A percentile compares a stretch with the other conserved stretches of the same genome.
phyloP scores from a whole-genome alignment of 2,888 invertebrate genomes.

The Malachius bipustulatus region DNA sequence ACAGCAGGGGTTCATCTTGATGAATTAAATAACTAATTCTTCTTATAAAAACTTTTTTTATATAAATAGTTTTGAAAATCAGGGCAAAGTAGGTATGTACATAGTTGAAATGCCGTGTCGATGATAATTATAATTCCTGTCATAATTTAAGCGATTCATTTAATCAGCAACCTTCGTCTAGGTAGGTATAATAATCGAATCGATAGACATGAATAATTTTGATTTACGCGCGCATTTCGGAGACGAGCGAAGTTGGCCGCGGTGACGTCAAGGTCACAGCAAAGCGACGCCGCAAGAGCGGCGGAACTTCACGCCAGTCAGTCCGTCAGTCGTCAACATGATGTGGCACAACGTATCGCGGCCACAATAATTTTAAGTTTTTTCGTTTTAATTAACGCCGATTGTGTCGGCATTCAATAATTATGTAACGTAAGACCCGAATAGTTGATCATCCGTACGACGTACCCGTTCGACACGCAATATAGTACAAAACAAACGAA shows the following conservation, averaged over 20 bases:
- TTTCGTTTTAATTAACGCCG: conserved; percentile 29
- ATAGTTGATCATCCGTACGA: conserved; percentile 31
- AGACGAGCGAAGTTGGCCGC: conserved; percentile 15
- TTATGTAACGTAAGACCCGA: conserved; percentile 36
- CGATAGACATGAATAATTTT: too few relatives aligned
- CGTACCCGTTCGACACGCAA: conserved; percentile 33
- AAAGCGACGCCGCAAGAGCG: conserved; percentile 14
- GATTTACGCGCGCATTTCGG: conserved; percentile 23
- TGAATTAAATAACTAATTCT: too few relatives aligned
- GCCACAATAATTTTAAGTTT: conserved; percentile 38
- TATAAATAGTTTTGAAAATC: too few relatives aligned
- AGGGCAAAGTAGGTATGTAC: too few relatives aligned
- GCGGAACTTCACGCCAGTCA: conserved; percentile 25
- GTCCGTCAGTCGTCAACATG: conserved; percentile 38
- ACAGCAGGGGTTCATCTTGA: too few relatives aligned
- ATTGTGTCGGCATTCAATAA: conserved; percentile 34
- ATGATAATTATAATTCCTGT: too few relatives aligned
- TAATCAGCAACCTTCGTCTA: too few relatives aligned
- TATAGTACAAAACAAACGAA: conserved; percentile 37
- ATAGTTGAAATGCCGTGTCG: too few relatives aligned
- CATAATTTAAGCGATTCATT: too few relatives aligned
- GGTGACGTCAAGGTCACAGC: conserved; percentile 16
- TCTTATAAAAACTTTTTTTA: too few relatives aligned
- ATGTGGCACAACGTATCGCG: conserved; percentile 34
- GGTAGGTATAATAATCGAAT: too few relatives aligned